phyloP scores from a whole-genome alignment of 2,888 invertebrate genomes.

The Agriopis marginaria region DNA sequence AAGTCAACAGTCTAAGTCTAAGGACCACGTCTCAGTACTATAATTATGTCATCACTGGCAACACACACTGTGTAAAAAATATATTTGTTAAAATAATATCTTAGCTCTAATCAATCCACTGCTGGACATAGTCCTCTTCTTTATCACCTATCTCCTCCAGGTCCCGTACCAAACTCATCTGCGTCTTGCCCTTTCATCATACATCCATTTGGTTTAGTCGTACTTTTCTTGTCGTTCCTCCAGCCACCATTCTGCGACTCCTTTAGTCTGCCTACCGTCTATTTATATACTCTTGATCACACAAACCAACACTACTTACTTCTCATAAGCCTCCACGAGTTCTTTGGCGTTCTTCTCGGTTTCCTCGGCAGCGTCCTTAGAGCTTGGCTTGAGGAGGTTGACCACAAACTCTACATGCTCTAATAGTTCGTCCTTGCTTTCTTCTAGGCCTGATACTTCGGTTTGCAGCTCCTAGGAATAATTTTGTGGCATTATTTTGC shows the following conservation, averaged over 20 bases:
- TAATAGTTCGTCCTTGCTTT: conserved; percentile 89
- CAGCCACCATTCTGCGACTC: neutral
- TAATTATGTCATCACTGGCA: too few relatives aligned
- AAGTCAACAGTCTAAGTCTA: too few relatives aligned
- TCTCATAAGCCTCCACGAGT: conserved; percentile 89
- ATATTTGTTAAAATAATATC: neutral
- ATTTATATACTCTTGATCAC: neutral
- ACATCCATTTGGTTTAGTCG: neutral
- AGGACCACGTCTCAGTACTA: too few relatives aligned
- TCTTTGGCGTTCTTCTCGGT: conserved; percentile 90
- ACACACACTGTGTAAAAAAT: too few relatives aligned
- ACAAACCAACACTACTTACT: conserved; percentile 67
- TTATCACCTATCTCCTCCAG: neutral
- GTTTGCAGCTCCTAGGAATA: conserved; percentile 88
- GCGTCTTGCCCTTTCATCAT: neutral
- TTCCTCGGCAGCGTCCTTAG: conserved; percentile 88
- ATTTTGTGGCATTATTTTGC: neutral
- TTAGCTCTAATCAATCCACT: neutral
- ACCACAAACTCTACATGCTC: conserved; percentile 90
- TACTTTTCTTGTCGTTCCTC: neutral
- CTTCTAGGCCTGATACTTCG: conserved; percentile 90
- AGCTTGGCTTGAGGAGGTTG: conserved; percentile 89
- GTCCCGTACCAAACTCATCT: neutral
- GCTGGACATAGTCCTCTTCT: neutral
- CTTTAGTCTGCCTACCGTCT: neutral